Base-by-base conservation (phyloP, 2,888 invertebrate genomes). In the Ornithoptera alexandrae region DNA sequence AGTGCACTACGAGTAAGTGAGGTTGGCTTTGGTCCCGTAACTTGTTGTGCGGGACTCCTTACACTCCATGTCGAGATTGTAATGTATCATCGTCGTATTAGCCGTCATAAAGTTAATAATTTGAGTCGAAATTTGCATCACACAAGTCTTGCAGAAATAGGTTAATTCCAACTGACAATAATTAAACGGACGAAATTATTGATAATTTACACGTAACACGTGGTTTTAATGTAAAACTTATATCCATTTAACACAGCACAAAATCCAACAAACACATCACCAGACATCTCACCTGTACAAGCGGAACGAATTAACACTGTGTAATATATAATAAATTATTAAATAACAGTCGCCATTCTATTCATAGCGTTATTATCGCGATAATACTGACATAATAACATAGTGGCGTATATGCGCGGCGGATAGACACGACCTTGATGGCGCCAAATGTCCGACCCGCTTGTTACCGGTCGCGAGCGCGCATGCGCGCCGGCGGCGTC, bases 321-420 rank as follows among this genome's bases (percentile, higher is more conserved):
- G 18, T 39, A 50, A 12, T 18, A 15, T 18, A 15, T 46, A 24
- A 18, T 46, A n/a, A 50, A 62, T 24, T 20, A 50, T 68, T 63
- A 39, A 50, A 22, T 65, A 65, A 64, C 39, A 68, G 30, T 56
- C 8, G 60, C 36, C 50, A 24, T 69, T 65, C 59, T 69, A 65
- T 69, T 65, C 68, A 56, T 56, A 65, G 68, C 36, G 17, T 36
- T 59, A 68, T 60, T 60, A 65, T 69, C 68, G 42, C 53, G 68
- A 69, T 69, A 56, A 60, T 64, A 61, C 68, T 69, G 68, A 69
- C 68, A 69, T 69, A 69, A 69, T 69, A 69, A 69, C 65, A 69
- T 56, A 69, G 64, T 69, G 63, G 68, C 56, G 65, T 69, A 61
- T 65, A 53, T 42, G 60, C 64, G 64, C 60, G 18, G 46, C 39